A percentile compares a stretch with the other conserved stretches of the same genome.
Evolutionary conservation across 2,113 vertebrate species (phyloP).

Genomic region (Nycticebus coucang): DNA sequence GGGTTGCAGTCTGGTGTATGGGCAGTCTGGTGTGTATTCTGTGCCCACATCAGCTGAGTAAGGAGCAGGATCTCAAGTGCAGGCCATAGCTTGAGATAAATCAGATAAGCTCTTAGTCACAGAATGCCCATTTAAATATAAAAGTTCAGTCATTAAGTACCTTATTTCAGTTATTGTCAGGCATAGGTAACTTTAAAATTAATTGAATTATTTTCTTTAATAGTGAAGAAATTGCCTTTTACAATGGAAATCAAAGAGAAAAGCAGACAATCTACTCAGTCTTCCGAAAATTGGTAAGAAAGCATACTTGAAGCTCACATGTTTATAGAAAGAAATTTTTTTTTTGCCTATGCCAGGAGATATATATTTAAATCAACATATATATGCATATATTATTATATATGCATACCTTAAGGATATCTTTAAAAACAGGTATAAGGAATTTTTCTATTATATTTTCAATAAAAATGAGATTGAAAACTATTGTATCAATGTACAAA

Average conservation of each 20-base stretch:
- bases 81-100: not conserved
- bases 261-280: constrained; percentile 94
- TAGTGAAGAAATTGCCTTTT: constrained; percentile 99
- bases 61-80: not conserved
- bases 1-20: not conserved
- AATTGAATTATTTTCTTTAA: constrained; percentile 63
- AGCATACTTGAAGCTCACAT: not conserved
- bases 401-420: constrained; percentile 7
- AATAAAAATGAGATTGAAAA: constrained; percentile 32
- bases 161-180: constrained; percentile 4
- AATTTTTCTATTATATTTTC: constrained; percentile 37
- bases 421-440: constrained; percentile 33
- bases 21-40: not conserved
- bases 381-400: not conserved
- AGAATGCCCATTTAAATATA: not conserved
- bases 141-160: not conserved
- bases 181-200: constrained; percentile 28
- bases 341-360: not conserved
- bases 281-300: constrained; percentile 95
- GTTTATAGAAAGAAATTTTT: not conserved
- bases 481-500: not conserved
- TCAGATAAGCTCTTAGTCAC: not conserved
- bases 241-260: constrained; percentile 96
- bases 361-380: not conserved
- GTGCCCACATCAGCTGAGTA: not conserved